Evolutionary conservation across 2,797 vertebrate genomes (phyloP).

Genomic region (Mycteria americana): DNA sequence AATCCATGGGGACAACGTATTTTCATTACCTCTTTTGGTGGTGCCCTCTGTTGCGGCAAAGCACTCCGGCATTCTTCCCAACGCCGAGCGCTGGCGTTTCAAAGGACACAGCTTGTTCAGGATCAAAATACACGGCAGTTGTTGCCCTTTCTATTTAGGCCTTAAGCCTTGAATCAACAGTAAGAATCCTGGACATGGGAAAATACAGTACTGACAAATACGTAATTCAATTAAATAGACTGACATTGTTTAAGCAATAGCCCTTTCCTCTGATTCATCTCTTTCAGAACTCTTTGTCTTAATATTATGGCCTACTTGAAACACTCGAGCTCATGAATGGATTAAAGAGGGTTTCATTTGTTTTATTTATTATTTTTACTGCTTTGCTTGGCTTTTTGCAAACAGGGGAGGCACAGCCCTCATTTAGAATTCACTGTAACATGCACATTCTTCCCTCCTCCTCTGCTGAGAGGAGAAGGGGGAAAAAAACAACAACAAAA

Average conservation of each 20-base stretch:
- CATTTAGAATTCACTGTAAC: constrained; percentile 65
- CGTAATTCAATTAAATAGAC: constrained; percentile 42
- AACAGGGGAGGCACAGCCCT: constrained; percentile 54
- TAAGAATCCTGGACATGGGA: constrained; percentile 49
- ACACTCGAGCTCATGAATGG: constrained; percentile 55
- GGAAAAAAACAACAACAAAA: background rate
- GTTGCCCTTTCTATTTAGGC: constrained; percentile 50
- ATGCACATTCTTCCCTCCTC: constrained; percentile 28
- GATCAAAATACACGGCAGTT: constrained; percentile 39
- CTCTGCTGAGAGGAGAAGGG: background rate
- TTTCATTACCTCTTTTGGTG: constrained; percentile 4
- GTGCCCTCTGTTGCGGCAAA: background rate
- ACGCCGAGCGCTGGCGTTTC: rapidly evolving
- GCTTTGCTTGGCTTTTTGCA: constrained; percentile 48
- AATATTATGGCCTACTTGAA: constrained; percentile 63
- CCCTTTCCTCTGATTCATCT: constrained; percentile 45
- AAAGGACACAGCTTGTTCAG: constrained; percentile 1
- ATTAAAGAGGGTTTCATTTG: constrained; percentile 65
- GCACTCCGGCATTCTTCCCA: constrained; percentile 19
- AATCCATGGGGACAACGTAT: background rate
- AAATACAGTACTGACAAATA: constrained; percentile 49
- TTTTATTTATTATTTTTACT: constrained; percentile 70
- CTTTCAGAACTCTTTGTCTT: constrained; percentile 56
- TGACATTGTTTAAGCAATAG: constrained; percentile 44
- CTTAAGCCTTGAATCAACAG: constrained; percentile 60